Conservation (phyloP, 2,888 invertebrate genomes). For the Anticlea derivata region DNA sequence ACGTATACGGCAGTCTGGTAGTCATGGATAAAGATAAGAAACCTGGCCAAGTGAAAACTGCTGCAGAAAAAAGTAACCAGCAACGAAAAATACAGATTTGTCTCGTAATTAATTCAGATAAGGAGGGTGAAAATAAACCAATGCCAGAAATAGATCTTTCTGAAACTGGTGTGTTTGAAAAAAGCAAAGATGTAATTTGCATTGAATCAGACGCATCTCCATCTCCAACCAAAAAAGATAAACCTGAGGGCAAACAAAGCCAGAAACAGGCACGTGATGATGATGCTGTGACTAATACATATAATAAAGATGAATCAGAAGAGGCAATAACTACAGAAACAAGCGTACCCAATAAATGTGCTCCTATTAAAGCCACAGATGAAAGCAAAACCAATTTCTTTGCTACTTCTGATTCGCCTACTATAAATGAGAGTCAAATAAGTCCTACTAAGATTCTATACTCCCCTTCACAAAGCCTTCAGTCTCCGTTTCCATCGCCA, state of each 20-base stretch:
- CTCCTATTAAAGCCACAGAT: not conserved
- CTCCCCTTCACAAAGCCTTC: constrained; percentile 5
- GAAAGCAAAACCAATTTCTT: not conserved
- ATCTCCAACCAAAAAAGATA: constrained; percentile 21
- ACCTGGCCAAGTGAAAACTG: constrained; percentile 32
- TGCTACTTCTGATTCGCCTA: constrained; percentile 2
- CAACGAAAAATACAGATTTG: constrained; percentile 68
- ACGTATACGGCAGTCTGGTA: constrained; percentile 68
- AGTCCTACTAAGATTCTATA: constrained; percentile 1
- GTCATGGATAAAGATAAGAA: constrained; percentile 50
- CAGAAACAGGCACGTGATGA: constrained; percentile 2
- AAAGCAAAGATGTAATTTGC: constrained; percentile 24
- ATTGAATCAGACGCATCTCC: constrained; percentile 23
- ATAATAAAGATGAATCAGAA: not conserved
- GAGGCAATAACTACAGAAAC: not conserved
- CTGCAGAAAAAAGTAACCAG: constrained; percentile 44
- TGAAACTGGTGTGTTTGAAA: constrained; percentile 60
- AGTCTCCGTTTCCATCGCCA: constrained; percentile 1
- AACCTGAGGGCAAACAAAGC: not conserved
- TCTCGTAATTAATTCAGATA: constrained; percentile 56
- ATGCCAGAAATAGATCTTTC: constrained; percentile 39
- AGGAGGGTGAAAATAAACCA: constrained; percentile 28
- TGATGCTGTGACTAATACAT: constrained; percentile 2
- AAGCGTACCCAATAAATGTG: not conserved
- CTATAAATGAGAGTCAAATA: constrained; percentile 1